A percentile compares a stretch with the other conserved stretches of the same genome.
Evolutionary conservation across 2,888 invertebrate species (phyloP).

Genomic region (Syrista parreyssii): DNA sequence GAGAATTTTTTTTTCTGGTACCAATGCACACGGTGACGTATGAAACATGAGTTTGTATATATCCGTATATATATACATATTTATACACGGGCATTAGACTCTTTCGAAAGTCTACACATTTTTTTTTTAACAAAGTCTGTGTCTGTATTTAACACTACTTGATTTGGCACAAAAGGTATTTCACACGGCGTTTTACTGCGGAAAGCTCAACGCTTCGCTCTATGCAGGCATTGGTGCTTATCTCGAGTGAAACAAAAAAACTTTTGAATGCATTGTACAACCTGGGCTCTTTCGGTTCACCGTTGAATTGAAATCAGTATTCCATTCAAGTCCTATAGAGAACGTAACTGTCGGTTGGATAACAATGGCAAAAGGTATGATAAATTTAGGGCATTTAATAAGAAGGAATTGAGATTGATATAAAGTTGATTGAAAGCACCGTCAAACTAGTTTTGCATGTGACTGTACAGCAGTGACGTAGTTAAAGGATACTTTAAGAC

Average conservation of each 20-base stretch:
- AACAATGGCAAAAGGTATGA: background rate
- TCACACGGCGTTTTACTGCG: background rate
- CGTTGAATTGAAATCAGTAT: constrained; percentile 36
- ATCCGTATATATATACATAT: background rate
- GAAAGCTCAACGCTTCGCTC: background rate
- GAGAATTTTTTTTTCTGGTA: background rate
- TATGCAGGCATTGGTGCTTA: background rate
- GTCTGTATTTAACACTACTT: constrained; percentile 17
- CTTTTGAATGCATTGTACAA: background rate
- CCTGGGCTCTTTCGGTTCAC: background rate
- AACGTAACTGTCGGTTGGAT: background rate
- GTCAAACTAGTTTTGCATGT: background rate
- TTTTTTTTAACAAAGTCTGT: background rate
- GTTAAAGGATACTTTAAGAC: background rate
- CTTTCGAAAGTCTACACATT: background rate
- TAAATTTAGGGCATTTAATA: background rate
- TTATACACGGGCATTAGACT: background rate
- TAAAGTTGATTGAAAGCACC: background rate
- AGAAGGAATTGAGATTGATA: background rate
- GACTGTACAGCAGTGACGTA: background rate
- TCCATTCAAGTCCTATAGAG: constrained; percentile 14
- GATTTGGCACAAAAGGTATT: constrained; percentile 21
- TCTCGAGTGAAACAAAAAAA: background rate
- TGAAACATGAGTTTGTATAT: background rate
- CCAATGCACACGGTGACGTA: background rate